Conservation (phyloP, 2,113 vertebrate genomes). For the Herpetotheres cachinnans region DNA sequence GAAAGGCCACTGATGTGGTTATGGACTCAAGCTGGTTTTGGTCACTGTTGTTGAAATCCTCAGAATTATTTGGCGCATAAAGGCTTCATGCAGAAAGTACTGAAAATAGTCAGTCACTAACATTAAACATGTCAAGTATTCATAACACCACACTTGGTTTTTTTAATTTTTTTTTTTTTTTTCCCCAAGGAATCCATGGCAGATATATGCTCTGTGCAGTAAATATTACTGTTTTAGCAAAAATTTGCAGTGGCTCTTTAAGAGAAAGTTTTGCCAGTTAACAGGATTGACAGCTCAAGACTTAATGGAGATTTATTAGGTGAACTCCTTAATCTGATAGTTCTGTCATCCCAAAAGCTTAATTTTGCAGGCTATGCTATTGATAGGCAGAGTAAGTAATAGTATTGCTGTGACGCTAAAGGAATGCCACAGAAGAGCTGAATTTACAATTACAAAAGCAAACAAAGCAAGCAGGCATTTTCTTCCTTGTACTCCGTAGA, state of each 20-base stretch:
- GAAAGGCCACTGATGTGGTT: neutral
- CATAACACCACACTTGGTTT: neutral
- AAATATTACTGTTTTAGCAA: neutral
- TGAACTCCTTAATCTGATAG: neutral
- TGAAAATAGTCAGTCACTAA: neutral
- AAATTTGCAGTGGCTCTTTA: neutral
- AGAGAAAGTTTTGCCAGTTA: neutral
- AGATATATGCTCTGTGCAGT: neutral
- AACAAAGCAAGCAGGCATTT: neutral
- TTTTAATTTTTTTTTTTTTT: neutral
- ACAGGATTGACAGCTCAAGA: neutral
- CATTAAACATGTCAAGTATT: neutral
- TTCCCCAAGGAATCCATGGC: neutral
- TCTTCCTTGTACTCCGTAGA: neutral
- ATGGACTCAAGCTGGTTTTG: neutral
- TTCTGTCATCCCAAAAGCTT: neutral
- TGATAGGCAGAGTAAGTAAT: neutral
- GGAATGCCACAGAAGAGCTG: neutral
- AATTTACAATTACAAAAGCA: neutral
- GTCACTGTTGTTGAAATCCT: neutral
- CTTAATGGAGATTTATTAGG: neutral
- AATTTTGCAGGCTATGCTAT: neutral
- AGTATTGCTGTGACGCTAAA: neutral
- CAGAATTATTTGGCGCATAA: neutral
- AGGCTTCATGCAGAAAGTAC: neutral